A percentile compares a stretch with the other conserved stretches of the same genome.
These are phyloP conservation scores for Aulostomus chinensis DNA, from an alignment of 2,797 vertebrate genomes.

Conservation along the genomic window DNA sequence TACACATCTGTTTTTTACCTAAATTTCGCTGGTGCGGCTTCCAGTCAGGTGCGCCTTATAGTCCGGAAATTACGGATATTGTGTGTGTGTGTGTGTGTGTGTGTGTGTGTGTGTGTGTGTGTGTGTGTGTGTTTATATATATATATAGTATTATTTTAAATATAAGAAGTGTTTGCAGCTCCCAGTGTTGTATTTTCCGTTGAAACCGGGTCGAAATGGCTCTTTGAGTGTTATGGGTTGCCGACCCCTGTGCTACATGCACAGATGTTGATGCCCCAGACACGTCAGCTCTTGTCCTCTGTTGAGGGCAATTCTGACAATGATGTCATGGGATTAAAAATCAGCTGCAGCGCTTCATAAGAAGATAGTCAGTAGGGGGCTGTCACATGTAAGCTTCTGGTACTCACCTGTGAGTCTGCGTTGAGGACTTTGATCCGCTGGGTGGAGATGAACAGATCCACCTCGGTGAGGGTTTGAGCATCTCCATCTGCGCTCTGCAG, in stretches of 20 bases:
- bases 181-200: too few relatives aligned
- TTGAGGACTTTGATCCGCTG: constrained; percentile 99
- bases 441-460: constrained; percentile 98
- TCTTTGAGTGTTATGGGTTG: too few relatives aligned
- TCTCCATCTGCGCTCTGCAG: constrained; percentile 91
- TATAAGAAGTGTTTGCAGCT: too few relatives aligned
- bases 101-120: too few relatives aligned
- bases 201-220: too few relatives aligned
- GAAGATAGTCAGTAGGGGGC: constrained; percentile 3
- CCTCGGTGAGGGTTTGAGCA: constrained; percentile 92
- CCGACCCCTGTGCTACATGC: background rate
- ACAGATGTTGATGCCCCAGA: constrained; percentile 18
- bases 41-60: too few relatives aligned
- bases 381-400: background rate
- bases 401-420: constrained; percentile 93
- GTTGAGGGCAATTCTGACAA: constrained; percentile 13
- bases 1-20: too few relatives aligned
- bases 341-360: constrained; percentile 12
- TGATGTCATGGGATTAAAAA: constrained; percentile 43
- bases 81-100: too few relatives aligned
- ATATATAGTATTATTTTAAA: too few relatives aligned
- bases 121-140: too few relatives aligned
- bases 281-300: constrained; percentile 13
- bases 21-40: too few relatives aligned
- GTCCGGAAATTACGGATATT: too few relatives aligned